Base-by-base conservation (phyloP, 1,140 invertebrate genomes). In the Thalassaphorura encarpata region DNA sequence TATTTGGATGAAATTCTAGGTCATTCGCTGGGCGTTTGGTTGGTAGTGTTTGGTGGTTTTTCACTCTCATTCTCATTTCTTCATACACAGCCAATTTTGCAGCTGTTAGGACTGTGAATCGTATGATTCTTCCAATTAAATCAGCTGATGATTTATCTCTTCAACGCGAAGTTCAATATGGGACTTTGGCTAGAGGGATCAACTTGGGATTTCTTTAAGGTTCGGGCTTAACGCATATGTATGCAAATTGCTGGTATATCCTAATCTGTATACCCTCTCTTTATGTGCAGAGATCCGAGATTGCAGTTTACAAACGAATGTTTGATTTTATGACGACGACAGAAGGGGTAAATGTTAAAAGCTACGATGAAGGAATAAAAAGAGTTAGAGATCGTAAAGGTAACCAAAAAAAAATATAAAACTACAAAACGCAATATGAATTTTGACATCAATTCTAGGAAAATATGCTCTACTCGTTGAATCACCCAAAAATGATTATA, bases 41-140 rank as follows among this genome's bases (percentile, higher is more conserved):
- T 2, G 78, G 79, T 5, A 77, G 78, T 42, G 77, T 79, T 26
- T 83, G 81, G 81, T 83, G 81, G 81, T 83, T 84, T 68, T 83
- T 83, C 67, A 83, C 81, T 0, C 72, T 83, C 49, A 83, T 83
- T 62, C 78, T 83, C 60, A 81, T 83, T 57, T 81, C 80, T 15
- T 82, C 80, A 0, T 84, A 83, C 67, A 83, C 81, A 13, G 81
- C 81, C 39, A 83, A 83, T 67, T 69, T 83, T 57, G 81, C 81
- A 19, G 63, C 63, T 40, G 63, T 65, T 2, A 40, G 63, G 27
- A 79, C 77, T 11, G 73, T 80, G 5, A 78, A 80, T 64, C 66
- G 78, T 49, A 78, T 78, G 76, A 72, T 77, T 11, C 72, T 77
- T 2, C 77, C 78, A 3, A 82, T 83, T 59, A 78, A 80, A 61